Evolutionary conservation across 2,888 invertebrate genomes (phyloP).

Genomic region (Drosophila incognita): DNA sequence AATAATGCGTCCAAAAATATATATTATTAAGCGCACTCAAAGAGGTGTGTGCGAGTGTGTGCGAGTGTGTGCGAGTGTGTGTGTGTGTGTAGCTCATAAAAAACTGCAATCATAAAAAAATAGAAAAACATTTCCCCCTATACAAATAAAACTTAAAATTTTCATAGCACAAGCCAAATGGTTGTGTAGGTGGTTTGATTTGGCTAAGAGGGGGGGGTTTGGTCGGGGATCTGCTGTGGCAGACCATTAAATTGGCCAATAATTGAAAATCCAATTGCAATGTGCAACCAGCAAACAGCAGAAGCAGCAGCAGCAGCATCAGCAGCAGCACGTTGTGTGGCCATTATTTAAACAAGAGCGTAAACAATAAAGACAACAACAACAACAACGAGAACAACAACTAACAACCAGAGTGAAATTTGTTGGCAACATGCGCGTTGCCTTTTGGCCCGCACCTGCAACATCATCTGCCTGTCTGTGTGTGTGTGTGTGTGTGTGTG

Average conservation of each 20-base stretch:
- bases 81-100: constrained; percentile 57
- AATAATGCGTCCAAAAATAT: constrained; percentile 54
- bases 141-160: constrained; percentile 54
- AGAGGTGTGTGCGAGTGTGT: constrained; percentile 17
- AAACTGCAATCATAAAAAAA: constrained; percentile 72
- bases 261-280: constrained; percentile 83
- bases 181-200: constrained; percentile 45
- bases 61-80: constrained; percentile 16
- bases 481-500: constrained; percentile 22
- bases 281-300: constrained; percentile 42
- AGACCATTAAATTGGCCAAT: constrained; percentile 82
- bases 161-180: constrained; percentile 46
- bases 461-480: constrained; percentile 30
- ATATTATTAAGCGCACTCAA: constrained; percentile 37
- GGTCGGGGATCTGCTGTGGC: not conserved
- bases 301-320: not conserved
- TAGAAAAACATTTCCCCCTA: constrained; percentile 41
- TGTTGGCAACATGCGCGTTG: constrained; percentile 58
- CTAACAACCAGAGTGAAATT: constrained; percentile 54
- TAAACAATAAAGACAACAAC: constrained; percentile 75
- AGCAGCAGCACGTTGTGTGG: constrained; percentile 67
- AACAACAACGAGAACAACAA: constrained; percentile 37
- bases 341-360: constrained; percentile 80
- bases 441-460: constrained; percentile 61
- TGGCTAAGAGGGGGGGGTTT: not conserved